phyloP scores from a whole-genome alignment of 2,113 vertebrate species.

The Rhodinocichla rosea region DNA sequence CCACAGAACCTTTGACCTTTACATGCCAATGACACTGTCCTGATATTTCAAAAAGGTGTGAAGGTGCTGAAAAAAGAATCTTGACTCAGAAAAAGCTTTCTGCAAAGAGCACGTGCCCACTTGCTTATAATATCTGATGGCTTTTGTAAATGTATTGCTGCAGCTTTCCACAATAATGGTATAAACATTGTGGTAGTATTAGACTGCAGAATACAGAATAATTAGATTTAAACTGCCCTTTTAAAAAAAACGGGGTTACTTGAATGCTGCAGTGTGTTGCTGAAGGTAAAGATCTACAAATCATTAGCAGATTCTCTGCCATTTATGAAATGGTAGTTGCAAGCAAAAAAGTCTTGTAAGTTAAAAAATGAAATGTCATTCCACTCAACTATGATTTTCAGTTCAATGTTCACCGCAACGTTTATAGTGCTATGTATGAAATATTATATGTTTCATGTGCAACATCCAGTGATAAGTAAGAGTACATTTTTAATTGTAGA shows the following conservation, averaged over 20 bases:
- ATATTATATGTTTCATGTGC: background rate
- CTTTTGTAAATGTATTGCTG: background rate
- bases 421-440: background rate
- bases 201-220: background rate
- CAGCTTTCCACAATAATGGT: background rate
- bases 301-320: background rate
- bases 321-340: background rate
- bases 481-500: background rate
- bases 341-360: background rate
- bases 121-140: background rate
- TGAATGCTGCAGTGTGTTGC: background rate
- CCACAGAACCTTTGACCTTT: constrained; percentile 4
- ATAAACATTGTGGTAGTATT: background rate
- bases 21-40: background rate
- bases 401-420: background rate
- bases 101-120: background rate
- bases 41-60: constrained; percentile 18
- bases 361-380: background rate
- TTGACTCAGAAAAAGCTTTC: background rate
- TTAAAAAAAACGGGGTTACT: background rate
- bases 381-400: background rate
- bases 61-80: background rate
- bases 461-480: background rate
- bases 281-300: background rate
- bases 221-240: constrained; percentile 1